These are phyloP conservation scores for Apotomis turbidana DNA, from an alignment of 2,888 invertebrate genomes.

Conservation along the genomic window DNA sequence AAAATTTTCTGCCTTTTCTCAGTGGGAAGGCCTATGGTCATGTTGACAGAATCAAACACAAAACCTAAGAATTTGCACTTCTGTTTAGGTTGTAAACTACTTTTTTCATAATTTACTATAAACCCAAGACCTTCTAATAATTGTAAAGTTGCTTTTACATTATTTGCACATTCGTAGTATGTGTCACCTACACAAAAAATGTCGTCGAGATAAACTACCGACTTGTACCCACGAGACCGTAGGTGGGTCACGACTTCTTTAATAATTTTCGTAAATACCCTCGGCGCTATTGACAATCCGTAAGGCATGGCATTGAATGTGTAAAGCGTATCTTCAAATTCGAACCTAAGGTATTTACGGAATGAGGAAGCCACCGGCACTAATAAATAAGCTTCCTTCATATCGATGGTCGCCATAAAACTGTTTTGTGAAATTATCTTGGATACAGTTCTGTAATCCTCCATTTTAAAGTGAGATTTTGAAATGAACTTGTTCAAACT, in stretches of 20 bases:
- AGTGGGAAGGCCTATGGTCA: neutral
- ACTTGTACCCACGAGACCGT: neutral
- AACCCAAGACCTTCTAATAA: neutral
- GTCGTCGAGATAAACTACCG: neutral
- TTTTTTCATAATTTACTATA: neutral
- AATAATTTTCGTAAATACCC: neutral
- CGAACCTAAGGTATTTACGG: neutral
- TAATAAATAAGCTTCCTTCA: no score
- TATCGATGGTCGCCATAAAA: no score
- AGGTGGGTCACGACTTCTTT: neutral
- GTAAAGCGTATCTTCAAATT: neutral
- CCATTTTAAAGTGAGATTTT: no score
- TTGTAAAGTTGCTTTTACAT: neutral
- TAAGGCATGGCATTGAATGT: neutral
- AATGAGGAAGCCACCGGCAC: neutral
- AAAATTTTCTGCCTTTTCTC: neutral
- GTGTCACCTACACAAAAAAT: neutral
- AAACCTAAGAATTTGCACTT: neutral
- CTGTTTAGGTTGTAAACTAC: neutral
- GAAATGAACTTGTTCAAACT: no score
- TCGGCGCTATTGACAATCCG: neutral
- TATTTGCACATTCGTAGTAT: neutral
- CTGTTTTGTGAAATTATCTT: no score
- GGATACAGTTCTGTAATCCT: no score
- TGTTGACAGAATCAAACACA: neutral